phyloP scores from a whole-genome alignment of 2,797 vertebrate genomes.

The Ptychadena robeensis region DNA sequence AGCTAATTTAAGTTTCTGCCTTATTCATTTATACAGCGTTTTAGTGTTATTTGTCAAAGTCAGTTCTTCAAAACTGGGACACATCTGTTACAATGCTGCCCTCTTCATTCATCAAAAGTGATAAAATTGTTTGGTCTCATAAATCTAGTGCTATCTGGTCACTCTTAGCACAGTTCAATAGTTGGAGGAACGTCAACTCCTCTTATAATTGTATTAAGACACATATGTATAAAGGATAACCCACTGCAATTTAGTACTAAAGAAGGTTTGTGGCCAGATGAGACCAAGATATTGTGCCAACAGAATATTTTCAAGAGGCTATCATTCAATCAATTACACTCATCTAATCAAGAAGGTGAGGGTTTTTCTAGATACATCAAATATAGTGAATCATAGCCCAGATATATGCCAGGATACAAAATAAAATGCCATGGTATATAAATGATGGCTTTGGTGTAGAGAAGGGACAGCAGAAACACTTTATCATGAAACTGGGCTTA shows the following conservation, averaged over 20 bases:
- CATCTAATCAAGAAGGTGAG: background rate
- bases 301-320: background rate
- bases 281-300: conserved; percentile 6
- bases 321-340: background rate
- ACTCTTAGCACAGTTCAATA: background rate
- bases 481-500: background rate
- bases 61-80: conserved; percentile 11
- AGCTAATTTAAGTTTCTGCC: background rate
- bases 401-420: background rate
- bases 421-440: background rate
- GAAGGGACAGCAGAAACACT: background rate
- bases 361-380: background rate
- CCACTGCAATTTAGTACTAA: background rate
- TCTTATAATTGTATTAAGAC: conserved; percentile 19
- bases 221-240: conserved; percentile 14
- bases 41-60: conserved; percentile 24
- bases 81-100: conserved; percentile 23
- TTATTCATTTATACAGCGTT: conserved; percentile 11
- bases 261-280: conserved; percentile 24
- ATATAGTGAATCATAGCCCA: background rate
- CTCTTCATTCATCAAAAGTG: background rate
- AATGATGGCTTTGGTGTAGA: background rate
- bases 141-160: conserved; percentile 29
- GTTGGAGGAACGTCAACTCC: background rate
- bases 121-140: conserved; percentile 18